phyloP scores from a whole-genome alignment of 2,113 vertebrate genomes.

The Rostratula benghalensis region DNA sequence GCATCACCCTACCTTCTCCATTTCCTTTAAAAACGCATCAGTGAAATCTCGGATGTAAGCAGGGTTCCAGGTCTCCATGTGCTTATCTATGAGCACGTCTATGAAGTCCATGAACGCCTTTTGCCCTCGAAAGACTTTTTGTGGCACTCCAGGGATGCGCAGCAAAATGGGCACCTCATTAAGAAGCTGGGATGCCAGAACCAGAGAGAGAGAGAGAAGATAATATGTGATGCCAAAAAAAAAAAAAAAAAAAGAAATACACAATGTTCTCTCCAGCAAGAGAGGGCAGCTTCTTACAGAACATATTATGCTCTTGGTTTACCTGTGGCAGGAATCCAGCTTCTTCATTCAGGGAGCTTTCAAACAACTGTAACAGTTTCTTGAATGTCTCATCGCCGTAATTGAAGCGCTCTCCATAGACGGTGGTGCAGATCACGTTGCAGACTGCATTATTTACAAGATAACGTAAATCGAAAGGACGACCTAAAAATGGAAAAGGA shows the following conservation, averaged over 20 bases:
- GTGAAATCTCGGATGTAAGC: constrained; percentile 53
- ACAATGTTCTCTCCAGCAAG: background rate
- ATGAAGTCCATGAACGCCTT: background rate
- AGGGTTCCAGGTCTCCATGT: constrained; percentile 43
- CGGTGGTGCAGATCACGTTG: constrained; percentile 65
- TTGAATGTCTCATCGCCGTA: constrained; percentile 59
- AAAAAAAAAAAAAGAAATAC: background rate
- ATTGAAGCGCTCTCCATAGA: constrained; percentile 61
- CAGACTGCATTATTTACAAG: constrained; percentile 49
- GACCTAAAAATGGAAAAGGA: constrained; percentile 43
- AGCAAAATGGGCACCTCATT: constrained; percentile 28
- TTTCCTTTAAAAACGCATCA: constrained; percentile 66
- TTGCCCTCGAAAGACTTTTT: background rate
- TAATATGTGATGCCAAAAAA: background rate
- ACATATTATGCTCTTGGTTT: background rate
- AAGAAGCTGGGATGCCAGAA: constrained; percentile 55
- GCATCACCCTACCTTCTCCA: constrained; percentile 67
- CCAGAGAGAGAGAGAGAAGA: background rate
- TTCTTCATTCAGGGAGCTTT: background rate
- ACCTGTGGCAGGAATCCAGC: constrained; percentile 47
- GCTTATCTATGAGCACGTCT: background rate
- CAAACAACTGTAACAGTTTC: background rate
- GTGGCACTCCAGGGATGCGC: constrained; percentile 49
- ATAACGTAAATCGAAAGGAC: constrained; percentile 18
- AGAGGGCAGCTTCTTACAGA: background rate